Evolutionary conservation across 2,113 vertebrate species (phyloP).

Genomic region (Sula dactylatra): DNA sequence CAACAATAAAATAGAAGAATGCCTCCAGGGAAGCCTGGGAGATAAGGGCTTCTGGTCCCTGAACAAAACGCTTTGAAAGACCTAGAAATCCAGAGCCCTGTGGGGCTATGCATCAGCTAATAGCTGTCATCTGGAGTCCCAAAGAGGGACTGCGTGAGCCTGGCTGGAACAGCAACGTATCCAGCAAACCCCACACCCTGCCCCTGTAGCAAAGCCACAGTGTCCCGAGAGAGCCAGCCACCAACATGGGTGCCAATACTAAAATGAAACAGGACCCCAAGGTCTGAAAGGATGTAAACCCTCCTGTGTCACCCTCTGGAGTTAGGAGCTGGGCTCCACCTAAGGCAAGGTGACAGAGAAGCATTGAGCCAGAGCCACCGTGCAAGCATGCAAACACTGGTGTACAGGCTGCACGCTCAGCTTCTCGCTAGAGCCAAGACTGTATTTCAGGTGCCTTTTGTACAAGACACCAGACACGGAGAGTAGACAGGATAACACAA

Average conservation of each 20-base stretch:
- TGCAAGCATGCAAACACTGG: neutral
- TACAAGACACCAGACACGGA: neutral
- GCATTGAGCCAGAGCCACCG: neutral
- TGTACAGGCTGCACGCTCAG: neutral
- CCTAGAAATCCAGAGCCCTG: neutral
- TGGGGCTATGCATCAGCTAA: neutral
- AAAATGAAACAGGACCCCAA: neutral
- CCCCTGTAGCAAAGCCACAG: neutral
- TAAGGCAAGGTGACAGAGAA: neutral
- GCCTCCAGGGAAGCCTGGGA: neutral
- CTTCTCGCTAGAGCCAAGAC: neutral
- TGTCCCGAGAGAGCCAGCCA: accelerated
- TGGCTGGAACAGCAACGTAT: neutral
- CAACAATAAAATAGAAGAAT: neutral
- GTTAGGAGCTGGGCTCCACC: neutral
- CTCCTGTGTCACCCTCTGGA: neutral
- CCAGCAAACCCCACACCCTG: neutral
- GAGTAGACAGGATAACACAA: neutral
- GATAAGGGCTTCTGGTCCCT: neutral
- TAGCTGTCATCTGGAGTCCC: neutral
- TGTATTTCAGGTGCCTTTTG: neutral
- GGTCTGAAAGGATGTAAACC: neutral
- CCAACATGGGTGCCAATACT: accelerated
- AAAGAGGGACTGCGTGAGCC: neutral
- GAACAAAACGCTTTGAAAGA: neutral